phyloP scores from a whole-genome alignment of 2,888 invertebrate genomes.

The Lepidocyrtoides sp. region DNA sequence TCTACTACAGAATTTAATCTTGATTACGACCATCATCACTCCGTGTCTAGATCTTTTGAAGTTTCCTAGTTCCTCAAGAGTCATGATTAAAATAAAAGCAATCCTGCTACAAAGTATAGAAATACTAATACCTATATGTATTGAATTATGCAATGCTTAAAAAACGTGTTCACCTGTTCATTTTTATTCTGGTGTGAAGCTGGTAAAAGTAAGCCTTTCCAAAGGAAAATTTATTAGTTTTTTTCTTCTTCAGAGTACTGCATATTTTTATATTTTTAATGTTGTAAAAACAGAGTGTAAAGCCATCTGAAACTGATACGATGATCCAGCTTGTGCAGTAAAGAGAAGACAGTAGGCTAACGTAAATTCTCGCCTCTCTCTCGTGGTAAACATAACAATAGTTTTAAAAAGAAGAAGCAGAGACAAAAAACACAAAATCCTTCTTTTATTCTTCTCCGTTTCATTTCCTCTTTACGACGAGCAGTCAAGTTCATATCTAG shows the following conservation, averaged over 20 bases:
- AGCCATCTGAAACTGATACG: not conserved
- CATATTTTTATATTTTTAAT: conserved; percentile 5
- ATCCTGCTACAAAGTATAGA: too few species aligned
- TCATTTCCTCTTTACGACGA: conserved; percentile 1
- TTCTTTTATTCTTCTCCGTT: not conserved
- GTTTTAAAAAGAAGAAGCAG: not conserved
- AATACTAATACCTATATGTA: too few species aligned
- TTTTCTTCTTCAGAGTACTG: not conserved
- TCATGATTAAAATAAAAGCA: too few species aligned
- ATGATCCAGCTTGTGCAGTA: not conserved
- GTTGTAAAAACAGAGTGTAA: not conserved
- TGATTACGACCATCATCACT: too few species aligned
- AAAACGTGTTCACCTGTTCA: not conserved
- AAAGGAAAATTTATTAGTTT: conserved; percentile 52
- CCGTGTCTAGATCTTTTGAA: too few species aligned
- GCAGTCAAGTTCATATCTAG: not conserved
- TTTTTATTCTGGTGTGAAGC: not conserved
- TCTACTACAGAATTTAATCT: too few species aligned
- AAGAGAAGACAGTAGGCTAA: not conserved
- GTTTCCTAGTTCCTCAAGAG: too few species aligned
- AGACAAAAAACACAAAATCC: conserved; percentile 16
- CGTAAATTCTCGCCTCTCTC: not conserved
- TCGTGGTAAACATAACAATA: not conserved
- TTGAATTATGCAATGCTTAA: not conserved
- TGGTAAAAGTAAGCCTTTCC: conserved; percentile 37